A percentile compares a stretch with the other conserved stretches of the same genome.
These are phyloP conservation scores for Ophioninae sp. DNA, from an alignment of 2,888 invertebrate genomes.

Conservation along the genomic window DNA sequence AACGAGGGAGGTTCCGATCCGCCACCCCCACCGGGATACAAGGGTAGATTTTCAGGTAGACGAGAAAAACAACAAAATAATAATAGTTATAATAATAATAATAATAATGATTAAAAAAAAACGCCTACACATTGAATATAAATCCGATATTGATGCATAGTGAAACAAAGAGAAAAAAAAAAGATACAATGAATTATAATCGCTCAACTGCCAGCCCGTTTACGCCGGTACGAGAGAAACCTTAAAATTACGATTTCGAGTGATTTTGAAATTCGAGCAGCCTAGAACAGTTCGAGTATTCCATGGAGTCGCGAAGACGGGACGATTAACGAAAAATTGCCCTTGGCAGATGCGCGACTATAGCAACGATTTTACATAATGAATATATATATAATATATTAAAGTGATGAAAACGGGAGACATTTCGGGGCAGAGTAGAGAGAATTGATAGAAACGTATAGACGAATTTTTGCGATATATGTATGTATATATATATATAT, in stretches of 20 bases:
- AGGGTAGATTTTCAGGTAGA: constrained; percentile 76
- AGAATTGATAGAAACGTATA: constrained; percentile 50
- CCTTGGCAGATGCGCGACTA: constrained; percentile 51
- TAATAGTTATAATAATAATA: constrained; percentile 49
- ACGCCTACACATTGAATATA: constrained; percentile 62
- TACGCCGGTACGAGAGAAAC: not conserved
- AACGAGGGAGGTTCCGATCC: constrained; percentile 40
- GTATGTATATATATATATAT: constrained; percentile 63
- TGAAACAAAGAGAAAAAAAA: constrained; percentile 21
- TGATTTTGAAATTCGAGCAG: constrained; percentile 14
- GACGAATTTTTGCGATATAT: constrained; percentile 36
- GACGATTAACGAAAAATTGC: constrained; percentile 14
- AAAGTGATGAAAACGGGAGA: constrained; percentile 6
- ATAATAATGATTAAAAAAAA: constrained; percentile 62
- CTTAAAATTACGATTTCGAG: constrained; percentile 3
- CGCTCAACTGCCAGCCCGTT: constrained; percentile 49
- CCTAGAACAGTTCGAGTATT: not conserved
- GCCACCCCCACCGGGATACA: constrained; percentile 77
- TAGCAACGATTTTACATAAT: constrained; percentile 38
- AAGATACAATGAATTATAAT: no score
- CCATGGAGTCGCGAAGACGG: constrained; percentile 1
- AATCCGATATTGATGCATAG: constrained; percentile 48
- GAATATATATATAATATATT: constrained; percentile 49
- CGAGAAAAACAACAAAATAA: constrained; percentile 61
- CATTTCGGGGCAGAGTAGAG: constrained; percentile 3